Evolutionary conservation across 2,888 invertebrate genomes (phyloP).

Genomic region (Macaria liturata): DNA sequence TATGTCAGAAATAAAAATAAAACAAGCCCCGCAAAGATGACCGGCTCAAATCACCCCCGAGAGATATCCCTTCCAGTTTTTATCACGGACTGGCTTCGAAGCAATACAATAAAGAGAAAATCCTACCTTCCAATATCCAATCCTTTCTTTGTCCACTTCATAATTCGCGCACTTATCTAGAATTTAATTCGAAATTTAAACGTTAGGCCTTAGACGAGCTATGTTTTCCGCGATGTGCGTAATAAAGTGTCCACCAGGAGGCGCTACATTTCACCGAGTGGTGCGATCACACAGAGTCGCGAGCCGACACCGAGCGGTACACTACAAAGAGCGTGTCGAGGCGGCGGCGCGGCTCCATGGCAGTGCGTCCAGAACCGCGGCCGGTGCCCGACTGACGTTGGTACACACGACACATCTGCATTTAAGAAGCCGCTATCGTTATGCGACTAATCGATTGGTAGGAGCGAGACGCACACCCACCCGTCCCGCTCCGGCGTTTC

Average conservation of each 20-base stretch:
- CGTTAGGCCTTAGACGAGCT: slow-evolving; percentile 18
- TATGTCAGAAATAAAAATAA: slow-evolving; percentile 23
- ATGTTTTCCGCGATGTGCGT: slow-evolving; percentile 13
- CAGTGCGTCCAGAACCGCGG: slow-evolving; percentile 63
- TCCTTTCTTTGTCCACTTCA: slow-evolving; percentile 77
- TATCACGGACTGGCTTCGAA: slow-evolving; percentile 10
- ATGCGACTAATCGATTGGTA: slow-evolving; percentile 84
- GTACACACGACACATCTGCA: slow-evolving; percentile 81
- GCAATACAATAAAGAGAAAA: slow-evolving; percentile 35
- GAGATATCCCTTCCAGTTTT: slow-evolving; percentile 20
- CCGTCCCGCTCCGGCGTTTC: slow-evolving; percentile 58
- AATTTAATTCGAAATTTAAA: slow-evolving; percentile 37
- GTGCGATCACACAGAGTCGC: slow-evolving; percentile 51
- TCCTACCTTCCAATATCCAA: slow-evolving; percentile 68
- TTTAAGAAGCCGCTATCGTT: slow-evolving; percentile 83
- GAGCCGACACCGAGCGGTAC: slow-evolving; percentile 54
- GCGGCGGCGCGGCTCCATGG: slow-evolving; percentile 56
- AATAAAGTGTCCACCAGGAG: slow-evolving; percentile 24
- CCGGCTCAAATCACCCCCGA: slow-evolving; percentile 19
- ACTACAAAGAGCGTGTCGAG: slow-evolving; percentile 66
- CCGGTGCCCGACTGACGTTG: slow-evolving; percentile 78
- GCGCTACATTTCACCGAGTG: slow-evolving; percentile 38
- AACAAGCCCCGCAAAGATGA: slow-evolving; percentile 26
- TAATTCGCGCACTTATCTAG: slow-evolving; percentile 64
- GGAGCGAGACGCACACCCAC: slow-evolving; percentile 74